Conservation (phyloP, 2,797 vertebrate species). For the Sparus aurata region DNA sequence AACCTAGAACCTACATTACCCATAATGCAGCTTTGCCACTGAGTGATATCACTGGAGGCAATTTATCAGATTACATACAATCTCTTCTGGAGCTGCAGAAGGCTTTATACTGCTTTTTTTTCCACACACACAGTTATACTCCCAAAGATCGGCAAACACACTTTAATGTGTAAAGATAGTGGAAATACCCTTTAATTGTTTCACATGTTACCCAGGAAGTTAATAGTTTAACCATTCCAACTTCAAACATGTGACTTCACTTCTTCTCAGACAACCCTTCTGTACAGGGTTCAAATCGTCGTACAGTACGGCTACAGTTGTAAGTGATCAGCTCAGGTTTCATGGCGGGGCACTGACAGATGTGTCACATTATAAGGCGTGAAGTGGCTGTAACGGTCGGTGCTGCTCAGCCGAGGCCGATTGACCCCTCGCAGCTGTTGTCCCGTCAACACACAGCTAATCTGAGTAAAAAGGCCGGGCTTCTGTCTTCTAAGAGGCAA, state of each 20-base stretch:
- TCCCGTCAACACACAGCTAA: conserved; percentile 63
- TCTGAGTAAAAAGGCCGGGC: conserved; percentile 30
- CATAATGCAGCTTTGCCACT: no score
- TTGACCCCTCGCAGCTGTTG: conserved; percentile 77
- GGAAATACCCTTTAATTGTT: background rate
- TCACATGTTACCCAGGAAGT: background rate
- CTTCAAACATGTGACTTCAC: background rate
- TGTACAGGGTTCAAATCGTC: conserved; percentile 47
- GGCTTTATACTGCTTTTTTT: no score
- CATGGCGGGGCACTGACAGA: conserved; percentile 73
- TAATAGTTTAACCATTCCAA: background rate
- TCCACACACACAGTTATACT: no score
- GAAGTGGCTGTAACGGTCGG: conserved; percentile 47
- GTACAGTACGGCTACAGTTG: conserved; percentile 48
- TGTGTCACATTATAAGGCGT: conserved; percentile 75
- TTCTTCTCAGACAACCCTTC: conserved; percentile 10
- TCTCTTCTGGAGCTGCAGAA: no score
- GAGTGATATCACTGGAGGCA: no score
- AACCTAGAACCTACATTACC: no score
- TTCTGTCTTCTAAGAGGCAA: conserved; percentile 47
- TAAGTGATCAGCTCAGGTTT: conserved; percentile 70
- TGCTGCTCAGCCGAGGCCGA: conserved; percentile 38
- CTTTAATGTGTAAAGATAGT: no score
- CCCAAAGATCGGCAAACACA: no score
- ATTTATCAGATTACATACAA: no score